A percentile compares a stretch with the other conserved stretches of the same genome.
Conservation (phyloP, 2,888 invertebrate species). For the Siphonodentalium dalli region DNA sequence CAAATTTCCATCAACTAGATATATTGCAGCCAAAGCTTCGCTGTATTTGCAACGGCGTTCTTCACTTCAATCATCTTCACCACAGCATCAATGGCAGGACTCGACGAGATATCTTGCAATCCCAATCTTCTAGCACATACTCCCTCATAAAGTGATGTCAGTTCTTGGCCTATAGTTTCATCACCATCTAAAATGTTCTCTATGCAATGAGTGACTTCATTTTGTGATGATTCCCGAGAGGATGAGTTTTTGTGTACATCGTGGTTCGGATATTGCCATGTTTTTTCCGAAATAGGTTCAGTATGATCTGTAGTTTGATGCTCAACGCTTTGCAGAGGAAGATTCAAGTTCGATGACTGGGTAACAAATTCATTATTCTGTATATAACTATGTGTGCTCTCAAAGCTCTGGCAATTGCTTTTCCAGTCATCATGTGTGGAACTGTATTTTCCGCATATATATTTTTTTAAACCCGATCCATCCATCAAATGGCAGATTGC, state of each 20-base stretch:
- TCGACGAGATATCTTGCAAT: neutral
- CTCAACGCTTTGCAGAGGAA: too few species aligned
- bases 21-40: slow-evolving; percentile 26
- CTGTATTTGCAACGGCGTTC: neutral
- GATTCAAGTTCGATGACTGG: too few species aligned
- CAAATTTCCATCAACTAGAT: slow-evolving; percentile 29
- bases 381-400: slow-evolving; percentile 29
- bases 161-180: too few species aligned
- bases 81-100: neutral
- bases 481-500: slow-evolving; percentile 32
- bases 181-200: too few species aligned
- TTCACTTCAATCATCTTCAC: neutral
- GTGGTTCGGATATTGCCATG: too few species aligned
- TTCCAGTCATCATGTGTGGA: slow-evolving; percentile 31
- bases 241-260: too few species aligned
- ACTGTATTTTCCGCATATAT: slow-evolving; percentile 32
- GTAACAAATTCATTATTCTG: too few species aligned
- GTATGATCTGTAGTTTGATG: too few species aligned
- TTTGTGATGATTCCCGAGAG: too few species aligned
- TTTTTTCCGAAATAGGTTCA: too few species aligned
- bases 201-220: too few species aligned
- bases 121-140: neutral
- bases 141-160: slow-evolving; percentile 6
- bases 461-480: slow-evolving; percentile 29
- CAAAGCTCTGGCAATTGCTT: slow-evolving; percentile 29